phyloP scores from a whole-genome alignment of 2,888 invertebrate genomes.

The Ochlodes sylvanus region DNA sequence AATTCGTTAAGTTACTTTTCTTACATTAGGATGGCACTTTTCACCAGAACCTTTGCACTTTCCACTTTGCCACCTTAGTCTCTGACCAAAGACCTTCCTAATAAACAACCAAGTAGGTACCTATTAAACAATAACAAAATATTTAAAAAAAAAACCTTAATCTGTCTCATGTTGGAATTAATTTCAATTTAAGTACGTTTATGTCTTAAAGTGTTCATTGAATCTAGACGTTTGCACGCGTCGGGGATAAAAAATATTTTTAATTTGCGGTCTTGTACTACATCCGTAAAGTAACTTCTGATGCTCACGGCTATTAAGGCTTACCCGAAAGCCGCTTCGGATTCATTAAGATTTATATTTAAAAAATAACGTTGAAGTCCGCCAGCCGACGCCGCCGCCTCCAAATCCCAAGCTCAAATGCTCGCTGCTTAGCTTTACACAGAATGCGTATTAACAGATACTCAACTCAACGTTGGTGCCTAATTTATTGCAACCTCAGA shows the following conservation, averaged over 20 bases:
- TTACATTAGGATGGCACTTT: too few relatives aligned
- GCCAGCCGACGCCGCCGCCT: constrained; percentile 49
- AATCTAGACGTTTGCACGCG: neutral
- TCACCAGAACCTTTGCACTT: too few relatives aligned
- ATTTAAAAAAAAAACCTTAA: too few relatives aligned
- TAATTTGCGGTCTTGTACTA: constrained; percentile 15
- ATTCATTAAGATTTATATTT: constrained; percentile 57
- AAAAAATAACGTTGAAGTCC: constrained; percentile 56
- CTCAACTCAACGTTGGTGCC: constrained; percentile 15
- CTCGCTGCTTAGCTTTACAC: constrained; percentile 33
- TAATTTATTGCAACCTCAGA: neutral
- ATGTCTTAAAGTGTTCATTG: too few relatives aligned
- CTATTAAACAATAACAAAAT: too few relatives aligned
- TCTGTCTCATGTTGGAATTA: too few relatives aligned
- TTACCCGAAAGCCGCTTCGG: constrained; percentile 42
- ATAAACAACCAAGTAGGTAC: too few relatives aligned
- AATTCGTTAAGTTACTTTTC: too few relatives aligned
- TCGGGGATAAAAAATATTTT: neutral
- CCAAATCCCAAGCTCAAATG: constrained; percentile 42
- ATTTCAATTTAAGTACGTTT: too few relatives aligned
- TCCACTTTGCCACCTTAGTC: too few relatives aligned
- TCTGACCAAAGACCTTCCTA: too few relatives aligned
- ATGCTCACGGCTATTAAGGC: neutral
- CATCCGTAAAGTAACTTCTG: constrained; percentile 2
- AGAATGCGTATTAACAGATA: constrained; percentile 26